Conservation (phyloP, 2,113 vertebrate genomes). For the Pomatorhinus ruficollis region DNA sequence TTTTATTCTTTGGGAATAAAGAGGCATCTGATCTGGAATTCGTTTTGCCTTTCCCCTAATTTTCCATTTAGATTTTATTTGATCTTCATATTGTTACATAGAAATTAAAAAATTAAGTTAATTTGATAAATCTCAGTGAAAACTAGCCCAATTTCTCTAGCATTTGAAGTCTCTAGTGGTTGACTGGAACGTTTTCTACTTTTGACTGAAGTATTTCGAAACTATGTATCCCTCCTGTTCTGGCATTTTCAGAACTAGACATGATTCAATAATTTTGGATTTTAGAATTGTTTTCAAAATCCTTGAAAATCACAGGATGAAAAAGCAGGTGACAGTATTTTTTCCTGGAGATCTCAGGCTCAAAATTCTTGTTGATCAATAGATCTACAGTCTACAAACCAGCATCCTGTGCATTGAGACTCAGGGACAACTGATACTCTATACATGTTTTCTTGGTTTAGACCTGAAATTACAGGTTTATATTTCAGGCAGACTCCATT, state of each 20-base stretch:
- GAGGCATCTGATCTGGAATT: background rate
- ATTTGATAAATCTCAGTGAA: background rate
- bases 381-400: background rate
- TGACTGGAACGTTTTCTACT: background rate
- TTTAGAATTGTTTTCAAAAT: background rate
- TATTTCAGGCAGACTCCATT: background rate
- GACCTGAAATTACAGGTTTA: background rate
- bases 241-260: background rate
- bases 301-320: background rate
- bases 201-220: background rate
- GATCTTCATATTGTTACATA: background rate
- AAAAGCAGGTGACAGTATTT: background rate
- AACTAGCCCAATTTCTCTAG: background rate
- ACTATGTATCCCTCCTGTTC: background rate
- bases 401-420: background rate
- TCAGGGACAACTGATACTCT: background rate
- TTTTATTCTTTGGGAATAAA: background rate
- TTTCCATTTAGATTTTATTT: background rate
- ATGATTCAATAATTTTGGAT: background rate
- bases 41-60: background rate
- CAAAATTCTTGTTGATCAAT: background rate
- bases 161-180: background rate
- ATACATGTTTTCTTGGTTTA: accelerated
- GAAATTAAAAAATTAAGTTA: background rate
- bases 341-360: background rate